Percentiles rank a stretch among this genome's conserved stretches.
These are phyloP conservation scores for Noctua janthe DNA, from an alignment of 2,888 invertebrate genomes.

Conservation along the genomic window DNA sequence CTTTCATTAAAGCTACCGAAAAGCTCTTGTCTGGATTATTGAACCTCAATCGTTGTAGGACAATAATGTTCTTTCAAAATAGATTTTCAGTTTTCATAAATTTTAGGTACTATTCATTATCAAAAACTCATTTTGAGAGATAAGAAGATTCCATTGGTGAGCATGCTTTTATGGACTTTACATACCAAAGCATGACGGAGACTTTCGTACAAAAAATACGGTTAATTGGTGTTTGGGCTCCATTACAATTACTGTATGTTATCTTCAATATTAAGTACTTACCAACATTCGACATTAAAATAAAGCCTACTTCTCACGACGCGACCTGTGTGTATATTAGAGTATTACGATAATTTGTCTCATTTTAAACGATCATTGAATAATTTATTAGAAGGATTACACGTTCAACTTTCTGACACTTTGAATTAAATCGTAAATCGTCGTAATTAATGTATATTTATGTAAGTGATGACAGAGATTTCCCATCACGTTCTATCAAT, in stretches of 20 bases:
- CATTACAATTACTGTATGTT: background rate
- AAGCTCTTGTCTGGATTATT: too few species aligned
- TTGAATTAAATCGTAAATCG: conserved; percentile 8
- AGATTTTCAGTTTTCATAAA: background rate
- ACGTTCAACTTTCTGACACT: conserved; percentile 6
- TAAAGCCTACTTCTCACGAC: conserved; percentile 11
- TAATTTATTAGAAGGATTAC: conserved; percentile 18
- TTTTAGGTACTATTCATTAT: too few species aligned
- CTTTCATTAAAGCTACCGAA: too few species aligned
- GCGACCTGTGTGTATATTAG: conserved; percentile 5
- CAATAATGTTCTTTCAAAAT: too few species aligned
- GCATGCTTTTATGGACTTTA: background rate
- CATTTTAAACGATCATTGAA: conserved; percentile 20
- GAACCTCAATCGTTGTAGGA: too few species aligned
- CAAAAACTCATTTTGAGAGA: too few species aligned
- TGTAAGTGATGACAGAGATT: conserved; percentile 10
- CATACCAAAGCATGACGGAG: background rate
- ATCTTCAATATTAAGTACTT: background rate
- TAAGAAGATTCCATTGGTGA: too few species aligned
- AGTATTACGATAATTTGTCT: background rate
- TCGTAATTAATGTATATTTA: conserved; percentile 33
- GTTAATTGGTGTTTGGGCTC: background rate
- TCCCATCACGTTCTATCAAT: background rate
- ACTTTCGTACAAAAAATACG: background rate
- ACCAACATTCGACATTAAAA: background rate